phyloP scores from a whole-genome alignment of 1,140 invertebrate species.

The Drosophila tsacasi region DNA sequence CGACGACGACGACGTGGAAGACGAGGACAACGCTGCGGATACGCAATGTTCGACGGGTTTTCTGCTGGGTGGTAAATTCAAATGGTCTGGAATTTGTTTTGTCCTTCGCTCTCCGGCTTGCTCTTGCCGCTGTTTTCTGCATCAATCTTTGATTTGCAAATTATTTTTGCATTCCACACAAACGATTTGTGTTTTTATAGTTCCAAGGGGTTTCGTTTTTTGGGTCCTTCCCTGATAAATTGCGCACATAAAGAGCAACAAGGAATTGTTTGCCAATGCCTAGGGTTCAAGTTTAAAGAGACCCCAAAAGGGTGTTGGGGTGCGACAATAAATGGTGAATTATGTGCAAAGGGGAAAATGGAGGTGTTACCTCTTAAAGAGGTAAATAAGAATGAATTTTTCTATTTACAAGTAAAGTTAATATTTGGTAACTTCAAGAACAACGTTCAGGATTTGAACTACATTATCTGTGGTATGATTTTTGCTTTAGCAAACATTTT shows the following conservation, averaged over 20 bases:
- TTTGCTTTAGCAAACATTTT: background rate
- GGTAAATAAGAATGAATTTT: background rate
- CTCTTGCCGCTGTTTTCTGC: constrained; percentile 21
- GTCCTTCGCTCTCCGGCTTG: constrained; percentile 12
- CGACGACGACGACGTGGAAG: constrained; percentile 3
- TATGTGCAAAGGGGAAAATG: constrained; percentile 10
- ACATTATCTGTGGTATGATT: background rate
- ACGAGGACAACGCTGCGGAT: constrained; percentile 37
- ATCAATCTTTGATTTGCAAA: constrained; percentile 51
- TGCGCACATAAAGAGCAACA: constrained; percentile 41
- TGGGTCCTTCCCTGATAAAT: constrained; percentile 57
- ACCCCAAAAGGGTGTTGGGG: constrained; percentile 1
- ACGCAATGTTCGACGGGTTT: constrained; percentile 24
- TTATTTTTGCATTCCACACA: constrained; percentile 64
- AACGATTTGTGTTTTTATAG: constrained; percentile 70
- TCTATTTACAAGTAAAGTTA: too few relatives aligned
- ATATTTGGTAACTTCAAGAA: background rate
- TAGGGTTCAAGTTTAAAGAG: constrained; percentile 36
- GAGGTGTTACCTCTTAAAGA: constrained; percentile 17
- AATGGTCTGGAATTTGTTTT: constrained; percentile 52
- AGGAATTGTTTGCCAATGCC: constrained; percentile 32
- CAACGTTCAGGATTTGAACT: background rate
- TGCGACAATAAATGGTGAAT: constrained; percentile 28
- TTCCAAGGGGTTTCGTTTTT: constrained; percentile 26
- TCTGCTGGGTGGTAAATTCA: constrained; percentile 13